phyloP scores from a whole-genome alignment of 2,797 vertebrate genomes.

The Crenichthys baileyi region DNA sequence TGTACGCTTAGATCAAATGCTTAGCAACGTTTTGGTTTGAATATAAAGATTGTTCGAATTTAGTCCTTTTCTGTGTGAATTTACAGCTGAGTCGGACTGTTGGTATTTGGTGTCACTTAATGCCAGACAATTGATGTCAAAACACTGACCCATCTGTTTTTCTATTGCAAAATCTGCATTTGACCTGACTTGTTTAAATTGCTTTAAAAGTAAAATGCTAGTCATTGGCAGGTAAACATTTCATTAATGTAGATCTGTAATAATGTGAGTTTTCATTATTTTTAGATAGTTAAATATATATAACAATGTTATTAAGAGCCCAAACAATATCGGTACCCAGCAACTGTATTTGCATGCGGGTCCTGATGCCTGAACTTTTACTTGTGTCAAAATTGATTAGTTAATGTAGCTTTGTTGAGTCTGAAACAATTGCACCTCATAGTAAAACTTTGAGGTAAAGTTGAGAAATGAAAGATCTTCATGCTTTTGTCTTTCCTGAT shows the following conservation, averaged over 20 bases:
- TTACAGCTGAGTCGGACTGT: constrained; percentile 22
- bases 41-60: constrained; percentile 16
- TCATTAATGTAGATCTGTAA: neutral
- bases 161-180: neutral
- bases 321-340: constrained; percentile 23
- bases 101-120: constrained; percentile 19
- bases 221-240: neutral
- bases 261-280: constrained; percentile 34
- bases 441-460: constrained; percentile 44
- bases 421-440: constrained; percentile 29
- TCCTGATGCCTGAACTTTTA: constrained; percentile 39
- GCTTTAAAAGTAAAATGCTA: neutral
- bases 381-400: constrained; percentile 44
- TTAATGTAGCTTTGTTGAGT: constrained; percentile 13
- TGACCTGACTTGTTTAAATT: neutral
- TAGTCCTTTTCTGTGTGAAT: constrained; percentile 23
- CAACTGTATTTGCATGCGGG: constrained; percentile 49
- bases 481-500: constrained; percentile 20
- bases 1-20: constrained; percentile 40
- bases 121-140: constrained; percentile 25
- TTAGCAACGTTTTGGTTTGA: neutral
- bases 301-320: constrained; percentile 19
- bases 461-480: constrained; percentile 10
- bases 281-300: constrained; percentile 10
- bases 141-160: constrained; percentile 1